These are phyloP conservation scores for Pilophorus perplexus DNA, from an alignment of 2,888 invertebrate species.

Conservation along the genomic window DNA sequence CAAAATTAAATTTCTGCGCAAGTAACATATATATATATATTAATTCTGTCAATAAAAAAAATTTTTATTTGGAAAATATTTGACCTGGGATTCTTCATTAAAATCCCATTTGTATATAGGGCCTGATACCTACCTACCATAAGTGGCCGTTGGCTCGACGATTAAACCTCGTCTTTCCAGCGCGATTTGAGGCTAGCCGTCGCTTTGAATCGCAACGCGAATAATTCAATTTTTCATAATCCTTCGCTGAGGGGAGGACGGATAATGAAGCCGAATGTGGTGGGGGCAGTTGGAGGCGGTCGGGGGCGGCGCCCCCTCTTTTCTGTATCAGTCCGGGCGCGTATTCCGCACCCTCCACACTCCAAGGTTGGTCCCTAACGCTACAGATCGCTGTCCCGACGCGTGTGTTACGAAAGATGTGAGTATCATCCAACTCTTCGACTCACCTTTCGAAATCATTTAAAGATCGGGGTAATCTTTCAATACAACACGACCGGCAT, in stretches of 20 bases:
- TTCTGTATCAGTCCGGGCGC: slow-evolving; percentile 26
- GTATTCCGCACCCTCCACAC: slow-evolving; percentile 20
- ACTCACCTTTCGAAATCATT: neutral
- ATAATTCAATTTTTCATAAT: slow-evolving; percentile 21
- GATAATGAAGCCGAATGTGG: slow-evolving; percentile 11
- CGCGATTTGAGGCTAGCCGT: slow-evolving; percentile 6
- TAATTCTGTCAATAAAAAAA: too few relatives aligned
- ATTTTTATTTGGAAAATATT: too few relatives aligned
- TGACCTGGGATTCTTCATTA: too few relatives aligned
- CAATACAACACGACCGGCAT: too few relatives aligned
- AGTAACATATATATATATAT: too few relatives aligned
- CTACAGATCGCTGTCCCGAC: neutral
- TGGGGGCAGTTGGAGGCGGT: neutral
- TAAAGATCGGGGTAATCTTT: too few relatives aligned
- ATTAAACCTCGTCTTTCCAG: too few relatives aligned
- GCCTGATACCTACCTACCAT: too few relatives aligned
- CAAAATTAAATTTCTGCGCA: too few relatives aligned
- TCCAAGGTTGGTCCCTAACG: neutral
- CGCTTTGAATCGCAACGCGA: slow-evolving; percentile 9
- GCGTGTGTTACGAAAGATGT: slow-evolving; percentile 28
- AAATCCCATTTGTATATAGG: too few relatives aligned
- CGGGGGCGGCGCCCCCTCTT: slow-evolving; percentile 8
- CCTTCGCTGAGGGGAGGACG: neutral
- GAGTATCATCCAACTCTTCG: neutral
- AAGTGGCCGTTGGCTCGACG: too few relatives aligned